A percentile compares a stretch with the other conserved stretches of the same genome.
Conservation (phyloP, 2,113 vertebrate species). For the Eupsittula cactorum region DNA sequence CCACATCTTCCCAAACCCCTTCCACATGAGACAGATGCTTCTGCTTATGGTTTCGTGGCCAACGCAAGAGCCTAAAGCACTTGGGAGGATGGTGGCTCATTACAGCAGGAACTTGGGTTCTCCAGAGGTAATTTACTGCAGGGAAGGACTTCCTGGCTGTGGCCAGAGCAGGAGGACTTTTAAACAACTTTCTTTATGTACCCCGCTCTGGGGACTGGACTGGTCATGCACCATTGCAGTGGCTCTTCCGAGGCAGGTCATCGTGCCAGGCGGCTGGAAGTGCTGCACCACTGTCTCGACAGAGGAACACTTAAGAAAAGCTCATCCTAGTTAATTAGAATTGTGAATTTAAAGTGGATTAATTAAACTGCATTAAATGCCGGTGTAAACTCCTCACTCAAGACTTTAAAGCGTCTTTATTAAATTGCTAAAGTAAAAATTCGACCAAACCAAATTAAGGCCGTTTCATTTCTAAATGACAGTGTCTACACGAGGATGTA, state of each 20-base stretch:
- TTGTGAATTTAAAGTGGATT: constrained; percentile 49
- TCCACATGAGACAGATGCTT: background rate
- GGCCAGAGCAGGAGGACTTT: constrained; percentile 17
- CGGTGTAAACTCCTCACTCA: constrained; percentile 42
- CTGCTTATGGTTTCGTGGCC: constrained; percentile 24
- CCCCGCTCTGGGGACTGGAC: background rate
- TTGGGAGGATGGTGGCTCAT: constrained; percentile 19
- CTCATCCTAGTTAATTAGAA: constrained; percentile 45
- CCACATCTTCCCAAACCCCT: constrained; percentile 31
- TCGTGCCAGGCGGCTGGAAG: background rate
- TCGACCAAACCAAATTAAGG: constrained; percentile 57
- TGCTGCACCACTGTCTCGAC: background rate
- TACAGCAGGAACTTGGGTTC: constrained; percentile 13
- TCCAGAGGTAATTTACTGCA: constrained; percentile 33
- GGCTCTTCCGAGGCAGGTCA: background rate
- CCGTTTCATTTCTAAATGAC: constrained; percentile 50
- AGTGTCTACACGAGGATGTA: constrained; percentile 47
- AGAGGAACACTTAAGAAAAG: background rate
- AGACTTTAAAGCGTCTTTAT: constrained; percentile 59
- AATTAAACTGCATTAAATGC: constrained; percentile 59
- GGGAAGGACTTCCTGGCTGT: background rate
- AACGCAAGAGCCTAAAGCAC: background rate
- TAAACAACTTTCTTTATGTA: background rate
- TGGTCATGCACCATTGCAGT: background rate
- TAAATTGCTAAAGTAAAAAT: constrained; percentile 47